These are phyloP conservation scores for Cromileptes altivelis DNA, from an alignment of 2,113 vertebrate genomes.

Conservation along the genomic window DNA sequence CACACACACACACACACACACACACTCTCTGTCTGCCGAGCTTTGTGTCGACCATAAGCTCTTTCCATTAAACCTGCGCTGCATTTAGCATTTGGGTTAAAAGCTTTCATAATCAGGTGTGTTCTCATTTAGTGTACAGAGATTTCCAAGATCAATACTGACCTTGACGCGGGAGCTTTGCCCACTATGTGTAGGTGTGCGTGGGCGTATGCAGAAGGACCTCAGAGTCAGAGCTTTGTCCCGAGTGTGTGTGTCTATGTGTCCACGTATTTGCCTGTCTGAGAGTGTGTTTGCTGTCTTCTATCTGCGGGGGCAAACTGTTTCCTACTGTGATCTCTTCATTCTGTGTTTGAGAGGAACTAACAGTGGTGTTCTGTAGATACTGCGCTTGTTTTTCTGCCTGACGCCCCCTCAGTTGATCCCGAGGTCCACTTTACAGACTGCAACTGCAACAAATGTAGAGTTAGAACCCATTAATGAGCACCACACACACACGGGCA, in stretches of 20 bases:
- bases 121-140: conserved; percentile 59
- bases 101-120: conserved; percentile 81
- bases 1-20: conserved; percentile 6
- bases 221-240: conserved; percentile 21
- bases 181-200: conserved; percentile 16
- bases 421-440: conserved; percentile 60
- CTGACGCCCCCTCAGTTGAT: conserved; percentile 70
- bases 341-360: conserved; percentile 44
- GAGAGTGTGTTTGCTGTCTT: conserved; percentile 48
- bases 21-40: conserved; percentile 23
- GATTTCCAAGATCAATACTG: conserved; percentile 70
- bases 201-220: conserved; percentile 12
- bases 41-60: conserved; percentile 63
- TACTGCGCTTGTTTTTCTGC: conserved; percentile 64
- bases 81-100: conserved; percentile 81
- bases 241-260: conserved; percentile 3
- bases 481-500: conserved; percentile 22
- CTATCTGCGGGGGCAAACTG: conserved; percentile 35
- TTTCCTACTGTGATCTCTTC: conserved; percentile 39
- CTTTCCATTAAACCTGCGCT: conserved; percentile 71
- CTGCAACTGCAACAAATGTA: conserved; percentile 51
- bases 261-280: not conserved
- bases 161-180: conserved; percentile 50
- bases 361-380: conserved; percentile 38
- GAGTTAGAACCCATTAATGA: conserved; percentile 61